Percentiles rank a stretch among this genome's conserved stretches.
phyloP scores from a whole-genome alignment of 1,140 invertebrate species.

The Caerostris darwini region DNA sequence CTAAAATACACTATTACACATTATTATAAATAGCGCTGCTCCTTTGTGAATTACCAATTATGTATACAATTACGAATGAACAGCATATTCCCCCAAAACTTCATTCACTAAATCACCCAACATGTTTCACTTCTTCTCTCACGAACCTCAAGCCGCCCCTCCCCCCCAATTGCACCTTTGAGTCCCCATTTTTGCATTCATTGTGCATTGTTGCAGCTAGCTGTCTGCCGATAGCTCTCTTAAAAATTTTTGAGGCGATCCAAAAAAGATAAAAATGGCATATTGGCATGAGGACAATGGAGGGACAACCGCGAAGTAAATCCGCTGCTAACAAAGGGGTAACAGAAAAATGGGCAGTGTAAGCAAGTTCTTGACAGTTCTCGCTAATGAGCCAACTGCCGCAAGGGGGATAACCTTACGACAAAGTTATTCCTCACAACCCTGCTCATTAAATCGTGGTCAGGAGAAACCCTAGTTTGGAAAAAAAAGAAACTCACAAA shows the following conservation, averaged over 20 bases:
- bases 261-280: constrained; percentile 32
- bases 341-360: constrained; percentile 63
- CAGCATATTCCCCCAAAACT: too few species aligned
- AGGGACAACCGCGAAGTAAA: constrained; percentile 34
- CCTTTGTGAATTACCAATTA: too few species aligned
- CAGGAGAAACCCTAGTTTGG: constrained; percentile 24
- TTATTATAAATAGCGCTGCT: too few species aligned
- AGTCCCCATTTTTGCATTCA: not conserved
- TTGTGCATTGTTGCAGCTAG: not conserved
- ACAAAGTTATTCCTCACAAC: constrained; percentile 59
- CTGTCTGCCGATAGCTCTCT: constrained; percentile 4
- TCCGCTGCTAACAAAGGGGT: constrained; percentile 66
- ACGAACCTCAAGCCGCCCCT: too few species aligned
- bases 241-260: constrained; percentile 15
- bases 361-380: constrained; percentile 67
- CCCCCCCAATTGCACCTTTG: not conserved
- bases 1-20: too few species aligned
- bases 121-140: too few species aligned
- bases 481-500: constrained; percentile 49
- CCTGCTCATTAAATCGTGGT: constrained; percentile 66
- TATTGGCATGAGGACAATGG: constrained; percentile 4
- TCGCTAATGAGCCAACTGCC: constrained; percentile 65
- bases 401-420: constrained; percentile 45
- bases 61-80: too few species aligned
- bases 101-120: too few species aligned